Base-by-base conservation (phyloP, 2,113 vertebrate species). In the Procavia capensis region DNA sequence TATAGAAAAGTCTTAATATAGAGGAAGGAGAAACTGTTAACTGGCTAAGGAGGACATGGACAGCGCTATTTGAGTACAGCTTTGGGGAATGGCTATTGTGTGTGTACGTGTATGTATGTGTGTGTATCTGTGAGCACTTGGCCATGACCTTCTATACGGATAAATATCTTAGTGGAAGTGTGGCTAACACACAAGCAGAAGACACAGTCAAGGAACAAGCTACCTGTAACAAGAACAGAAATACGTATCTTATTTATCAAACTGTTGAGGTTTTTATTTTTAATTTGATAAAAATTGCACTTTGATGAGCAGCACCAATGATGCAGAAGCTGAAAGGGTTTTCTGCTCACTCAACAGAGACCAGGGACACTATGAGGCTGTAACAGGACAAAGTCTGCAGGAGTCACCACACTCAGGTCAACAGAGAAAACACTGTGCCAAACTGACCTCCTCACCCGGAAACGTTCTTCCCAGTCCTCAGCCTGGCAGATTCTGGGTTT, bases 401-500 rank as follows among this genome's bases (percentile, higher is more conserved):
- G 11, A 3, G 22, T n/a, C 9, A 13, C 36, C 39, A 86, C 16
- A 25, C 6, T 59, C 20, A 9, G 39, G 22, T 29, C 19, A 36
- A 34, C 50, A 34, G 6, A 19, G 29, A n/a, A 29, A 19, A 16
- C 2, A 7, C 6, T 13, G 17, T 3, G 1, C 0, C 13, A 8
- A n/a, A 1, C 3, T 3, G 9, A 19, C 24, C 34, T 90, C 14
- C 1, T 64, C 7, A 34, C 16, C 11, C 4, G 16, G 24, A 70
- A 36, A 75, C 36, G 13, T 4, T 13, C 25, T 95, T 93, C 24
- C 47, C 27, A 36, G 3, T 1, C 27, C 3, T 29, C 61, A 20
- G 16, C 41, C 27, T 68, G 27, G 5, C 27, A 92, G 41, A 27
- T 1, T 17, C 16, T 47, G 6, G 45, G 31, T 17, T 83, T 89